Conservation (phyloP, 2,113 vertebrate species). For the Anoplopoma fimbria region DNA sequence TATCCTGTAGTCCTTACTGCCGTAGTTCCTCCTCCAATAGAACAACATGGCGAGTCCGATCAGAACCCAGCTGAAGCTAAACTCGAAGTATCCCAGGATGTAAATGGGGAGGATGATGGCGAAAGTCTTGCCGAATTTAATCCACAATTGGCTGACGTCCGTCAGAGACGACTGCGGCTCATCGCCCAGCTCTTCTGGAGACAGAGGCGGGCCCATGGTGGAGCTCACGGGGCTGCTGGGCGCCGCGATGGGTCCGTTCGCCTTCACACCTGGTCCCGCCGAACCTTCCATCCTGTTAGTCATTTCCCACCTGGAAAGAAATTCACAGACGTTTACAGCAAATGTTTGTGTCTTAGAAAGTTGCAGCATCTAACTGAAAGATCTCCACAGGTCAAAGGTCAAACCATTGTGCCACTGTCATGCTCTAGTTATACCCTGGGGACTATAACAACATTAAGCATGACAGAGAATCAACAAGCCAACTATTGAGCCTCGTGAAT, state of each 20-base stretch:
- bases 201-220: not conserved
- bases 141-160: constrained; percentile 87
- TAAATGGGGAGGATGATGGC: constrained; percentile 92
- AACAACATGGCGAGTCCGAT: constrained; percentile 88
- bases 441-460: not conserved
- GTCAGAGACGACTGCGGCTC: constrained; percentile 84
- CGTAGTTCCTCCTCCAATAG: constrained; percentile 87
- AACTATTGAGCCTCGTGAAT: not conserved
- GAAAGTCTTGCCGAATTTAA: constrained; percentile 92
- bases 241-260: constrained; percentile 49
- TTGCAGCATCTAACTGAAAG: not conserved
- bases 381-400: constrained; percentile 18
- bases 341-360: not conserved
- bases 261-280: constrained; percentile 12
- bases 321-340: constrained; percentile 24
- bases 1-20: constrained; percentile 82
- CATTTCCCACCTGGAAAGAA: constrained; percentile 62
- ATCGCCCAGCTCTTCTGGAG: constrained; percentile 45
- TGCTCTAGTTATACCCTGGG: not conserved
- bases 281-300: constrained; percentile 63
- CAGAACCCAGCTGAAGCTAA: constrained; percentile 97
- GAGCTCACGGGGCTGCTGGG: constrained; percentile 16
- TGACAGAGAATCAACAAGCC: not conserved
- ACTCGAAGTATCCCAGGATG: constrained; percentile 91
- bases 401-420: not conserved